Base-by-base conservation (phyloP, 2,888 invertebrate species). In the Leptinotarsa haldemani region DNA sequence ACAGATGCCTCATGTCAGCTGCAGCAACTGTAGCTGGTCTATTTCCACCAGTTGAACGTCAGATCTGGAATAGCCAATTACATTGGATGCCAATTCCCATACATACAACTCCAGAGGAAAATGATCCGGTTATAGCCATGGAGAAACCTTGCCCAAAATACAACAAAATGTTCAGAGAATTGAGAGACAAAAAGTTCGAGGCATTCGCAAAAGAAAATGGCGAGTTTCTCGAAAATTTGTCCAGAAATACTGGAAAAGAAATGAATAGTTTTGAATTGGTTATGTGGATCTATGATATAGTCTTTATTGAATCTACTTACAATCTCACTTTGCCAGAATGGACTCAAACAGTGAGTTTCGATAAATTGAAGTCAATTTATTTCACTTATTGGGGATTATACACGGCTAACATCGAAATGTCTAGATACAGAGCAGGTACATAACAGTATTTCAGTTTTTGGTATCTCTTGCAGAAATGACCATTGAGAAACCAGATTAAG, bases 1-100 rank as follows among this genome's bases (percentile, higher is more conserved):
- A 97, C 87, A 91, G 97, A 46, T 95, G 96, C 0, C 87, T 97
- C 9, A 95, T 95, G 94, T 95, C 95, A 74, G 97, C 95, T 0
- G 90, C 93, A 82, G 89, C 92, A 1, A 93, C 94, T 85, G 88
- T 96, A 77, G 94, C 95, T 70, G 94, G 94, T 0, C 83, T 94
- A 70, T 94, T 91, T 84, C 92, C 93, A 3, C 93, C 94, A 0
- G 80, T 79, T 12, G 89, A 86, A 0, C 85, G 87, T 3, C 88
- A 92, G 77, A 69, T 89, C 1, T 94, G 94, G 94, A 89, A 92
- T 80, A 64, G 84, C 0, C 81, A 87, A 20, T 84, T 93, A 7
- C 82, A 86, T 56, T 94, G 94, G 94, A 93, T 93, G 85, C 94
- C 94, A 0, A 91, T 94, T 80, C 93, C 94, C 0, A 90, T 94